Evolutionary conservation across 2,888 invertebrate species (phyloP).

Genomic region (Sinhomidia bicolor): DNA sequence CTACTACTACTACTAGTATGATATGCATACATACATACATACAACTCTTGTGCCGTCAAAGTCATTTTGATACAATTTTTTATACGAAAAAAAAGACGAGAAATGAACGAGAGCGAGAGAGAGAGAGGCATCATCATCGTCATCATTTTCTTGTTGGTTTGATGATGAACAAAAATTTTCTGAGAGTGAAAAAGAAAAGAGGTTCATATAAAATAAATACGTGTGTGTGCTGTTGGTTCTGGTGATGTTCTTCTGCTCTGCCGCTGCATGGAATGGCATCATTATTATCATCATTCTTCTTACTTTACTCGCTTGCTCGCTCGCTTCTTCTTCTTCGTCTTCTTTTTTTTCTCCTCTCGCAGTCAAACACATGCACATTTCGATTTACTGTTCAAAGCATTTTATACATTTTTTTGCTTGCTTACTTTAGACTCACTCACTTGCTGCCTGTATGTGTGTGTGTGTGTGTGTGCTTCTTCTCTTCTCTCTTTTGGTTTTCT

Average conservation of each 20-base stretch:
- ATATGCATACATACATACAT: no score
- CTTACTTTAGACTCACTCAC: not conserved
- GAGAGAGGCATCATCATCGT: slow-evolving; percentile 19
- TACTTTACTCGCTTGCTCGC: slow-evolving; percentile 1
- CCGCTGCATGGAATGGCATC: slow-evolving; percentile 23
- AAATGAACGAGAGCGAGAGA: slow-evolving; percentile 7
- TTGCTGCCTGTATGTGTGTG: no score
- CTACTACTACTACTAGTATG: no score
- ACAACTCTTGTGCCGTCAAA: not conserved
- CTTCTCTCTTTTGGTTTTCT: slow-evolving; percentile 22
- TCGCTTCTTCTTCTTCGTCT: slow-evolving; percentile 9
- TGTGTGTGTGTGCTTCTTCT: no score
- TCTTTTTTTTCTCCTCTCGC: not conserved
- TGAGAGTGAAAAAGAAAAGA: slow-evolving; percentile 55
- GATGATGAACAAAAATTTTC: slow-evolving; percentile 70
- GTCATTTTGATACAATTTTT: slow-evolving; percentile 49
- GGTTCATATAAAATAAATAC: slow-evolving; percentile 66
- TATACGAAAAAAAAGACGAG: slow-evolving; percentile 48
- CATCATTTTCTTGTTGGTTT: slow-evolving; percentile 37
- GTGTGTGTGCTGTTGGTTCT: slow-evolving; percentile 47
- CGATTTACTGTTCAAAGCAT: slow-evolving; percentile 56
- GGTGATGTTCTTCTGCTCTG: not conserved
- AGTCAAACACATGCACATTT: slow-evolving; percentile 55
- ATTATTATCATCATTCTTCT: slow-evolving; percentile 8
- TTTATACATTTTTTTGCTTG: slow-evolving; percentile 40